Conservation (phyloP, 92 coral and sea anemone genomes). For the Isaurus tuberculatus region DNA sequence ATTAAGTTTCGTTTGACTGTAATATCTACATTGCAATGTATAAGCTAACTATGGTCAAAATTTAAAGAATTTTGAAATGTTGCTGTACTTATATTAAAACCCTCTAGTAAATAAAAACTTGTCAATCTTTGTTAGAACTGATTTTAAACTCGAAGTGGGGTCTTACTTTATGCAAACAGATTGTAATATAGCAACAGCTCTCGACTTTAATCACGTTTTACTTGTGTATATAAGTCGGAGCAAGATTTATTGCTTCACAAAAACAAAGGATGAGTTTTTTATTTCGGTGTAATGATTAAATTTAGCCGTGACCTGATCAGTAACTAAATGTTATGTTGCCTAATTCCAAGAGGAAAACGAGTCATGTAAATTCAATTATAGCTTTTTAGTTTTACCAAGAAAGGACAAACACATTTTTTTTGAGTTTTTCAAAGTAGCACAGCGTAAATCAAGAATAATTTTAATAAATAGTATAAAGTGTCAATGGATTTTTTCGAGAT, state of each 20-base stretch:
- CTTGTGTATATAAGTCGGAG: background rate
- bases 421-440: background rate
- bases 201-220: background rate
- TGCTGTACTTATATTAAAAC: background rate
- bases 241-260: constrained; percentile 2
- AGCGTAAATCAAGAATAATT: background rate
- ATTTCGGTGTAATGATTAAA: background rate
- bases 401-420: background rate
- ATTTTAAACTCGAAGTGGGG: background rate
- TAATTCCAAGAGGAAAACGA: background rate
- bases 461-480: background rate
- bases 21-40: background rate
- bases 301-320: background rate
- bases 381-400: background rate
- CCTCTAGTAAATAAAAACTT: background rate
- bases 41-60: background rate
- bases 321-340: background rate
- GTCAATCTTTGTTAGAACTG: background rate
- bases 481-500: background rate
- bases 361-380: background rate
- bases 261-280: background rate
- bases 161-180: background rate
- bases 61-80: background rate
- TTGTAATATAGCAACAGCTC: background rate
- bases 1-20: too few species aligned